phyloP scores from a whole-genome alignment of 2,888 invertebrate genomes.

The Baccha elongata region DNA sequence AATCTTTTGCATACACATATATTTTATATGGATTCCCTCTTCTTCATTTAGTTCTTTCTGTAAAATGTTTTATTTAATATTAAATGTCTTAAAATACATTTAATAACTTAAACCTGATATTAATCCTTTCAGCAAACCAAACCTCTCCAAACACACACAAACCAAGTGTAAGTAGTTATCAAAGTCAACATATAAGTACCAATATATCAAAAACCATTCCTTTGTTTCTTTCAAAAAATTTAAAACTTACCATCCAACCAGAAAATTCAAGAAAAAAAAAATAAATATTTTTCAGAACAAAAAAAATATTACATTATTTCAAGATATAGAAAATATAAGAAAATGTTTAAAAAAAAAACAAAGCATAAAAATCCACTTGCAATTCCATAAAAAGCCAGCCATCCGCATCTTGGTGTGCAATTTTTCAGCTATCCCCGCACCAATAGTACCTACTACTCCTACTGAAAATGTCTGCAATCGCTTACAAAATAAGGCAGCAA shows the following conservation, averaged over 20 bases:
- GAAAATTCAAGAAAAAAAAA: slow-evolving; percentile 3
- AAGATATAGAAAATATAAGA: slow-evolving; percentile 7
- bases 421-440: slow-evolving; percentile 46
- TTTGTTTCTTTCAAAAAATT: not conserved
- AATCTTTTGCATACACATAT: too few species aligned
- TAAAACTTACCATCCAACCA: slow-evolving; percentile 23
- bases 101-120: too few species aligned
- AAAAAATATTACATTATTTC: slow-evolving; percentile 11
- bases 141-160: not conserved
- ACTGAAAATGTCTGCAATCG: slow-evolving; percentile 56
- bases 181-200: slow-evolving; percentile 8
- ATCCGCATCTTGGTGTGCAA: slow-evolving; percentile 61
- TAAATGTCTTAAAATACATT: too few species aligned
- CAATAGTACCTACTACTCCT: slow-evolving; percentile 17
- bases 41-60: too few species aligned
- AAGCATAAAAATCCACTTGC: slow-evolving; percentile 22
- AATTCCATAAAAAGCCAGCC: slow-evolving; percentile 59
- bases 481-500: slow-evolving; percentile 47
- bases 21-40: too few species aligned
- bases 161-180: not conserved
- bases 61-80: too few species aligned
- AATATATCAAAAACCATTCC: not conserved
- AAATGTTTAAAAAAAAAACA: slow-evolving; percentile 13
- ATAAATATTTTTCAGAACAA: not conserved
- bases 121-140: not conserved